Evolutionary conservation across 2,113 vertebrate species (phyloP).

Genomic region (Excalfactoria chinensis): DNA sequence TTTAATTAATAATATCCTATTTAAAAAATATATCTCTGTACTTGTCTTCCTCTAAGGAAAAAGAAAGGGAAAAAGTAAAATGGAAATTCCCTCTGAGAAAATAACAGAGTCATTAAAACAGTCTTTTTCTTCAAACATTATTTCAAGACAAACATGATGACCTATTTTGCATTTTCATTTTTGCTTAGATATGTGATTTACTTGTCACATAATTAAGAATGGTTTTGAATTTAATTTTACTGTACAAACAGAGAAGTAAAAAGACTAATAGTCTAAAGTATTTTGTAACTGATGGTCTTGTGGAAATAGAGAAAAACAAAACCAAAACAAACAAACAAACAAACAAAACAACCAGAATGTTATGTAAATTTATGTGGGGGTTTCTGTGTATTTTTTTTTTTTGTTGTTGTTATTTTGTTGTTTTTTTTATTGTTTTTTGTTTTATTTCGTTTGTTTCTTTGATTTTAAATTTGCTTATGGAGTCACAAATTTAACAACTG

Average conservation of each 20-base stretch:
- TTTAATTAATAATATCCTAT: background rate
- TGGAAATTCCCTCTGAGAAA: background rate
- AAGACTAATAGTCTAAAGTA: background rate
- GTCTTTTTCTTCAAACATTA: background rate
- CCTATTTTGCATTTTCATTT: background rate
- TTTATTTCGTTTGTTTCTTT: background rate
- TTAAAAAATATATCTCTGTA: background rate
- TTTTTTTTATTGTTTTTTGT: too few relatives aligned
- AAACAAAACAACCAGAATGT: background rate
- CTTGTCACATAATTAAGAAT: background rate
- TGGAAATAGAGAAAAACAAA: background rate
- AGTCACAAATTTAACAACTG: too few relatives aligned
- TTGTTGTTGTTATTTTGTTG: too few relatives aligned
- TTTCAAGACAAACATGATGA: background rate
- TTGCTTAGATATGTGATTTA: background rate
- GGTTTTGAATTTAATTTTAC: background rate
- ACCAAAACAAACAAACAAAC: too few relatives aligned
- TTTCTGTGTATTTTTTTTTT: background rate
- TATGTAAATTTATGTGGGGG: background rate
- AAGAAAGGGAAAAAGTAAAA: background rate
- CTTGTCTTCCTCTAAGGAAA: background rate
- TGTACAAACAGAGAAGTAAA: background rate
- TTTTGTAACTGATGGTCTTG: background rate
- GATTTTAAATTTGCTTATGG: background rate
- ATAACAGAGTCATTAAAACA: accelerated